A percentile compares a stretch with the other conserved stretches of the same genome.
Evolutionary conservation across 2,888 invertebrate species (phyloP).

Genomic region (Troilus luridus): DNA sequence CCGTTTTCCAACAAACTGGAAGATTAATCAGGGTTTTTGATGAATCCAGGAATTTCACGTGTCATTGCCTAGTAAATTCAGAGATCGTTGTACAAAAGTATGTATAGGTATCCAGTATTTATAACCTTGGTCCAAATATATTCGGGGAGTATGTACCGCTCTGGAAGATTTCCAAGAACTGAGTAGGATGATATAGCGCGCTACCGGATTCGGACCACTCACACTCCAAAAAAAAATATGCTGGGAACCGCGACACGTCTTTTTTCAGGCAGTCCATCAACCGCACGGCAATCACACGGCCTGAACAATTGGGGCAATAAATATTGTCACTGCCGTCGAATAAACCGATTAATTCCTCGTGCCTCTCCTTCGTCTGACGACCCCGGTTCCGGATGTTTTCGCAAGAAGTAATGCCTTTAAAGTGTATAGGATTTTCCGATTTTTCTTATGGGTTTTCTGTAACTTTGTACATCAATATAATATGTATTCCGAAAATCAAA

Average conservation of each 20-base stretch:
- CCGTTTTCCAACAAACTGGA: no score
- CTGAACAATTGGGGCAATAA: conserved; percentile 31
- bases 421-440: no score
- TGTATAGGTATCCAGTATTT: background rate
- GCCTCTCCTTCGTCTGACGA: background rate
- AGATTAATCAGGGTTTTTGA: no score
- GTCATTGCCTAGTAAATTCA: no score
- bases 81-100: background rate
- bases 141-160: background rate
- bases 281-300: background rate
- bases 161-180: conserved; percentile 35
- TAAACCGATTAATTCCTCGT: background rate
- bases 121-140: conserved; percentile 7
- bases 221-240: conserved; percentile 1
- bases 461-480: no score
- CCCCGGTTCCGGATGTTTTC: no score
- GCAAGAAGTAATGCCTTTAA: no score
- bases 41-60: no score
- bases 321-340: background rate
- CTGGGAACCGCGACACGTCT: background rate
- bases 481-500: no score
- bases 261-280: conserved; percentile 33
- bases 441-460: no score
- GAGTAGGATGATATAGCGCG: background rate
- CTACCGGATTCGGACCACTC: background rate